Evolutionary conservation across 2,113 vertebrate genomes (phyloP).

Genomic region (Aegithalos caudatus): DNA sequence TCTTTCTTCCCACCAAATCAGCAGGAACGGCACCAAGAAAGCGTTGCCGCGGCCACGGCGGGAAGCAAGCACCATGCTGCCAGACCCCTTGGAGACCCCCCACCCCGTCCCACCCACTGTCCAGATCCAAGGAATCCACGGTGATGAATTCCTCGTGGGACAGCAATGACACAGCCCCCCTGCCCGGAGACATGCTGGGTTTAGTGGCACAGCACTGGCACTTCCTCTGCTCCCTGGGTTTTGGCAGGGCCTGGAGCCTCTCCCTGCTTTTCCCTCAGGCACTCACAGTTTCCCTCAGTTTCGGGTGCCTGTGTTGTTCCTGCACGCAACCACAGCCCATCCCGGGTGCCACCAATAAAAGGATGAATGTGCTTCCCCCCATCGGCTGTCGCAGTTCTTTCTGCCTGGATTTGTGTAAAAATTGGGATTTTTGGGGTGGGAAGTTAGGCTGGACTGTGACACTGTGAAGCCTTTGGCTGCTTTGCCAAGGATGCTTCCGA

Average conservation of each 20-base stretch:
- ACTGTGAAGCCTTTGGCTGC: accelerated
- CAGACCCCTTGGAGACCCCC: neutral
- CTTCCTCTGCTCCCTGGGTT: neutral
- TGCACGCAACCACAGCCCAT: accelerated
- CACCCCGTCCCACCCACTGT: accelerated
- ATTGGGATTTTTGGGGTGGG: accelerated
- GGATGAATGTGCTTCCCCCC: neutral
- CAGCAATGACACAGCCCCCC: neutral
- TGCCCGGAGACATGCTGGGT: accelerated
- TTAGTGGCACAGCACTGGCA: accelerated
- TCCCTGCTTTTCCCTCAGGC: neutral
- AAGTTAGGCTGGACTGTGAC: accelerated
- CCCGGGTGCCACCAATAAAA: neutral
- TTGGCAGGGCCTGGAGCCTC: neutral
- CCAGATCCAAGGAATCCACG: accelerated
- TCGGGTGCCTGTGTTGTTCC: accelerated
- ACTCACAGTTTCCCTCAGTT: accelerated
- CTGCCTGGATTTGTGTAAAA: neutral
- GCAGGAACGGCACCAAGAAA: neutral
- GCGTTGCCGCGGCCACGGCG: accelerated
- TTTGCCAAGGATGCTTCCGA: accelerated
- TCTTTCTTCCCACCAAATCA: neutral
- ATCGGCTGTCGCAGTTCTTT: neutral
- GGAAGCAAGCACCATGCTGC: neutral
- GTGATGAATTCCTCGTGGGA: neutral